These are phyloP conservation scores for Eufriesea mexicana DNA, from an alignment of 1,140 invertebrate species.

Conservation along the genomic window DNA sequence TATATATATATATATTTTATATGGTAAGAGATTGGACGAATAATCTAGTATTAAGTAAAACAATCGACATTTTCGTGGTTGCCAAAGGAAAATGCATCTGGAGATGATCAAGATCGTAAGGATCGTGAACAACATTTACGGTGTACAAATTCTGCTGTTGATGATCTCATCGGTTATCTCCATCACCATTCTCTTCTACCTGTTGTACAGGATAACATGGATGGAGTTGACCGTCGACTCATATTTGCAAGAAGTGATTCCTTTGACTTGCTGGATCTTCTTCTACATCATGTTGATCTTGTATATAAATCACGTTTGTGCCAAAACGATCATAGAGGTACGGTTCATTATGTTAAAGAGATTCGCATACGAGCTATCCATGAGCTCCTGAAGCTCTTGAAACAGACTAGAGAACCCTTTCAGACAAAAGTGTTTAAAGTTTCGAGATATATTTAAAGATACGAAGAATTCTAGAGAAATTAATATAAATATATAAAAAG, in stretches of 20 bases:
- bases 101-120: slow-evolving; percentile 60
- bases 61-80: not conserved
- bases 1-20: too few relatives aligned
- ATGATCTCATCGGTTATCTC: slow-evolving; percentile 58
- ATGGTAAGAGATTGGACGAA: too few relatives aligned
- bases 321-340: slow-evolving; percentile 49
- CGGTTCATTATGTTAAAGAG: not conserved
- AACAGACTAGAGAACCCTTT: too few relatives aligned
- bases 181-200: slow-evolving; percentile 59
- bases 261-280: slow-evolving; percentile 29
- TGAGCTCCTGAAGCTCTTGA: not conserved
- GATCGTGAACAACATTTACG: slow-evolving; percentile 58
- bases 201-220: slow-evolving; percentile 51
- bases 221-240: accelerated
- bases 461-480: too few relatives aligned
- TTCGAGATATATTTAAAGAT: too few relatives aligned
- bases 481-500: too few relatives aligned
- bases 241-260: not conserved
- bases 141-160: slow-evolving; percentile 61
- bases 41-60: too few relatives aligned
- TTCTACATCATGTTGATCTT: slow-evolving; percentile 46
- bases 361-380: not conserved
- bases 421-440: not conserved
- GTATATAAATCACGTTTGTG: slow-evolving; percentile 51
- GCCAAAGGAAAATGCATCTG: slow-evolving; percentile 66